Conservation (phyloP, 2,113 vertebrate species). For the Sigmodon hispidus region DNA sequence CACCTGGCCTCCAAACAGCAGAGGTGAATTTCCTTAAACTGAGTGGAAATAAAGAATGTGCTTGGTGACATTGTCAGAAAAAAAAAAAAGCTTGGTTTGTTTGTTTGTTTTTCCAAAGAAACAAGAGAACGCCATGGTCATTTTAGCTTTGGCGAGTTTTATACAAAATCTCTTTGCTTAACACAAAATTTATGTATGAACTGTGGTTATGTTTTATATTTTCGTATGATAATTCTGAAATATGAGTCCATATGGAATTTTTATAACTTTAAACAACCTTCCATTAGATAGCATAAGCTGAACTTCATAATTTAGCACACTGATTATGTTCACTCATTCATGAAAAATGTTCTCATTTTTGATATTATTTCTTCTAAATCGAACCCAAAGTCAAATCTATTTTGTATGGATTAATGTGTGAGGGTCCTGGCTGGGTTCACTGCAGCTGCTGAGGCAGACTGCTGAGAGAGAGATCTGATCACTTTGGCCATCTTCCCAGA, state of each 20-base stretch:
- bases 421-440: neutral
- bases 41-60: slow-evolving; percentile 70
- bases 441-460: slow-evolving; percentile 64
- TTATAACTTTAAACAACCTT: slow-evolving; percentile 78
- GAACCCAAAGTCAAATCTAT: slow-evolving; percentile 60
- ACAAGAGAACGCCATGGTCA: slow-evolving; percentile 70
- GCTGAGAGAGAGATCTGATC: neutral
- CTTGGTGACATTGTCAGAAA: slow-evolving; percentile 77
- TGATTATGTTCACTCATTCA: slow-evolving; percentile 63
- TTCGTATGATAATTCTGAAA: slow-evolving; percentile 82
- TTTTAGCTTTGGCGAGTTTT: slow-evolving; percentile 66
- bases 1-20: slow-evolving; percentile 80
- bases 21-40: slow-evolving; percentile 77
- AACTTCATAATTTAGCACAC: slow-evolving; percentile 70
- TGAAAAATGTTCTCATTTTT: slow-evolving; percentile 58
- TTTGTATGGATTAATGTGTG: slow-evolving; percentile 56
- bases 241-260: slow-evolving; percentile 80
- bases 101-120: slow-evolving; percentile 19
- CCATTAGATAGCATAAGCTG: slow-evolving; percentile 73
- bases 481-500: slow-evolving; percentile 67
- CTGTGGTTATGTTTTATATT: slow-evolving; percentile 82
- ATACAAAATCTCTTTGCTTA: slow-evolving; percentile 75
- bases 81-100: slow-evolving; percentile 69
- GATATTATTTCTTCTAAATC: slow-evolving; percentile 63
- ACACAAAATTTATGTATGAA: slow-evolving; percentile 77